A percentile compares a stretch with the other conserved stretches of the same genome.
These are phyloP conservation scores for Cheilinus undulatus DNA, from an alignment of 2,113 vertebrate species.

Conservation along the genomic window DNA sequence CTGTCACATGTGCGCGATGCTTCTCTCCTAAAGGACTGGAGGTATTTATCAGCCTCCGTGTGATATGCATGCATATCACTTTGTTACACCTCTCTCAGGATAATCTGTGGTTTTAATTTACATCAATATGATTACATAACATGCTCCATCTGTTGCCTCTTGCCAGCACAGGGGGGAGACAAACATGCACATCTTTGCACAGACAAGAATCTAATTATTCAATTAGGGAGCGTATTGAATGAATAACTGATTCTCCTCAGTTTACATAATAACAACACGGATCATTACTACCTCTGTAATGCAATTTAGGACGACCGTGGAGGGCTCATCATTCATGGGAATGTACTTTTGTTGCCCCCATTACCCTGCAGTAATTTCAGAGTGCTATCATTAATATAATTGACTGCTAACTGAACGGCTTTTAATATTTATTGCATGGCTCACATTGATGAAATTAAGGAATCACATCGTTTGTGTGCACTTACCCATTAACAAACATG, in stretches of 20 bases:
- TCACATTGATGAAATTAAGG: conserved; percentile 56
- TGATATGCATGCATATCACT: conserved; percentile 19
- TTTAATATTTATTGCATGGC: conserved; percentile 51
- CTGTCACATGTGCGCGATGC: conserved; percentile 43
- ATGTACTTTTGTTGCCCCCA: conserved; percentile 48
- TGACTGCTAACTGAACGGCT: conserved; percentile 33
- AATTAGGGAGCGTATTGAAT: conserved; percentile 71
- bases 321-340: conserved; percentile 66
- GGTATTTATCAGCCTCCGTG: conserved; percentile 51
- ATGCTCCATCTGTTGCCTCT: conserved; percentile 64
- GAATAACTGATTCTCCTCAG: conserved; percentile 70
- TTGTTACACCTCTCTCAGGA: conserved; percentile 39
- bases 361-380: conserved; percentile 59
- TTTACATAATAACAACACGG: conserved; percentile 72
- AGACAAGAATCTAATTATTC: conserved; percentile 71
- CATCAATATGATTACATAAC: conserved; percentile 63
- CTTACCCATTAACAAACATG: conserved; percentile 39
- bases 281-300: conserved; percentile 74
- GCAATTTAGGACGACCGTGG: conserved; percentile 48
- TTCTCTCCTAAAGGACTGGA: conserved; percentile 5
- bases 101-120: conserved; percentile 62
- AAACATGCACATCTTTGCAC: conserved; percentile 62
- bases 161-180: conserved; percentile 43
- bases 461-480: conserved; percentile 35
- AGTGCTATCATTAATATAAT: conserved; percentile 62